Conservation (phyloP, 2,888 invertebrate genomes). For the Spodoptera exigua region DNA sequence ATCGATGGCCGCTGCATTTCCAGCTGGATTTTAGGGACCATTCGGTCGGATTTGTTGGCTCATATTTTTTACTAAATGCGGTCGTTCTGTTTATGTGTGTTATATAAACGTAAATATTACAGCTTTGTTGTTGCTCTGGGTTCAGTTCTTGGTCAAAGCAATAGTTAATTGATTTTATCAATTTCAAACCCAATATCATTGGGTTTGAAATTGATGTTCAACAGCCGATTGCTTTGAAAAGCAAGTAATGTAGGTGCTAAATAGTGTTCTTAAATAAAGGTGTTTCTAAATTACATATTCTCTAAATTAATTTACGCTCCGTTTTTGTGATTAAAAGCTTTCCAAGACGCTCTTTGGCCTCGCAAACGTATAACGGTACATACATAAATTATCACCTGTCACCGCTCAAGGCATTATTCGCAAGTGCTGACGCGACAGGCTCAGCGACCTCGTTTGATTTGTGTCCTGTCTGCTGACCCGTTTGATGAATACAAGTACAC, state of each 20-base stretch:
- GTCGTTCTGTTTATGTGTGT: too few relatives aligned
- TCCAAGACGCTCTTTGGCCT: conserved; percentile 29
- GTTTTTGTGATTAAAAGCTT: conserved; percentile 35
- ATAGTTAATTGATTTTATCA: too few relatives aligned
- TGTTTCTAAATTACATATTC: conserved; percentile 3
- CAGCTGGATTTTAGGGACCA: conserved; percentile 12
- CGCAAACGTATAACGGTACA: conserved; percentile 24
- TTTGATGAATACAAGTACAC: conserved; percentile 53
- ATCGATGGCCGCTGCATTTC: conserved; percentile 29
- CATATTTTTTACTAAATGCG: neutral
- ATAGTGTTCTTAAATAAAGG: too few relatives aligned
- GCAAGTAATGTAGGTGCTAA: neutral
- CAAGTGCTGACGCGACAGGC: conserved; percentile 55
- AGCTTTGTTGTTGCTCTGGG: too few relatives aligned
- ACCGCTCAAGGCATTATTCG: conserved; percentile 58
- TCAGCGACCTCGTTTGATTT: conserved; percentile 61
- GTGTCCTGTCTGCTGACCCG: conserved; percentile 56
- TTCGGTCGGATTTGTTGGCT: neutral
- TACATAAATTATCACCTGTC: conserved; percentile 61
- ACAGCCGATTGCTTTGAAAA: neutral
- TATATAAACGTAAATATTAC: too few relatives aligned
- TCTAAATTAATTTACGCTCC: conserved; percentile 30
- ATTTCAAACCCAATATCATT: too few relatives aligned
- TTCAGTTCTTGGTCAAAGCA: too few relatives aligned
- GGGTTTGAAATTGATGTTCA: too few relatives aligned